These are phyloP conservation scores for Calliphora vicina DNA, from an alignment of 1,140 invertebrate genomes.

Conservation along the genomic window DNA sequence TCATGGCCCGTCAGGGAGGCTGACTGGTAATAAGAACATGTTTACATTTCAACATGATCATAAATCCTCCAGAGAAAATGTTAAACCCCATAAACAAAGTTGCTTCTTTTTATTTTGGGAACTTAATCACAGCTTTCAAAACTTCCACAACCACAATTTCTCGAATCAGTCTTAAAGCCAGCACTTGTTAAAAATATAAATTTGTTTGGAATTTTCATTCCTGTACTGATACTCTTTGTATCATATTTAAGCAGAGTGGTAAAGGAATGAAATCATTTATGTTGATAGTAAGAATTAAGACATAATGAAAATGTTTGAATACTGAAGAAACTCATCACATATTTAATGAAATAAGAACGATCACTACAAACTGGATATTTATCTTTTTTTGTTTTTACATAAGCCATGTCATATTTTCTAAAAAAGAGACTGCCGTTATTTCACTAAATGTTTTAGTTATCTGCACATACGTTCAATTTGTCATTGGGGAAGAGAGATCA, in stretches of 20 bases:
- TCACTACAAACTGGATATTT: too few species aligned
- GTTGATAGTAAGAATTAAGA: too few species aligned
- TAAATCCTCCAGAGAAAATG: constrained; percentile 53
- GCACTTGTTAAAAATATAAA: neutral
- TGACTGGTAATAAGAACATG: constrained; percentile 43
- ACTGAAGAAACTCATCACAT: too few species aligned
- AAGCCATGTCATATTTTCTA: too few species aligned
- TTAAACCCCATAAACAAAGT: constrained; percentile 44
- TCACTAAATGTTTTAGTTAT: too few species aligned
- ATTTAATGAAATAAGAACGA: too few species aligned
- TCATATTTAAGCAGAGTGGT: neutral
- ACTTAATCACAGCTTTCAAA: constrained; percentile 31
- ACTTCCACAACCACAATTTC: constrained; percentile 30
- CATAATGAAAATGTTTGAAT: too few species aligned
- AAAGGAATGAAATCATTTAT: neutral
- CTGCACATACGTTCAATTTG: too few species aligned
- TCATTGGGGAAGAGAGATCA: too few species aligned
- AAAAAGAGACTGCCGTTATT: too few species aligned
- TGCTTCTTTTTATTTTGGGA: constrained; percentile 32
- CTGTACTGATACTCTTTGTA: neutral
- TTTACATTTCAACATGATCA: constrained; percentile 59
- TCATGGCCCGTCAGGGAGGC: neutral
- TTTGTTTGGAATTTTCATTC: constrained; percentile 31
- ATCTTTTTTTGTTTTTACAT: too few species aligned
- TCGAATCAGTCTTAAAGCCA: neutral